Evolutionary conservation across 2,888 invertebrate species (phyloP).

Genomic region (Chloroclystis v-ata): DNA sequence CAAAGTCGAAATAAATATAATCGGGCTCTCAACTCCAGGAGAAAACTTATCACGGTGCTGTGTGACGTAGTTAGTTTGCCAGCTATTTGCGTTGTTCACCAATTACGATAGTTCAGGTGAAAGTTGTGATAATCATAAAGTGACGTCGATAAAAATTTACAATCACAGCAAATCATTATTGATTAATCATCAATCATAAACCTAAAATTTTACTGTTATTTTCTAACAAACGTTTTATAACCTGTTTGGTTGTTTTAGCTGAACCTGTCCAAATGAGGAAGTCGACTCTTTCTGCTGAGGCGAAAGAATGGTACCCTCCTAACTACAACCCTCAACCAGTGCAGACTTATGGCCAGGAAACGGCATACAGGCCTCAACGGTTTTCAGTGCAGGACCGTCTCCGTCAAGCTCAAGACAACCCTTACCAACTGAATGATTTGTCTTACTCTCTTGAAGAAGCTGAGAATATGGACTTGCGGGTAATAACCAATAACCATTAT

Average conservation of each 20-base stretch:
- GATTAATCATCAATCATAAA: too few species aligned
- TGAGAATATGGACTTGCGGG: slow-evolving; percentile 65
- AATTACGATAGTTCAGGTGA: slow-evolving; percentile 63
- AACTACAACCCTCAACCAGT: slow-evolving; percentile 63
- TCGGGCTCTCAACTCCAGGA: slow-evolving; percentile 38
- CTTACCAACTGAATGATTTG: slow-evolving; percentile 66
- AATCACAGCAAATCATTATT: slow-evolving; percentile 33
- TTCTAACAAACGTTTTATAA: slow-evolving; percentile 29
- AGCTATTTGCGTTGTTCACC: slow-evolving; percentile 52
- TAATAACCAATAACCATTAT: too few species aligned
- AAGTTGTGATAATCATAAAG: slow-evolving; percentile 70
- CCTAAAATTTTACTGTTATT: slow-evolving; percentile 50
- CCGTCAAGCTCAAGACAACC: slow-evolving; percentile 66
- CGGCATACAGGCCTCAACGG: slow-evolving; percentile 55
- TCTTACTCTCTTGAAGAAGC: slow-evolving; percentile 64
- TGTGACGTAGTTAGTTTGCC: slow-evolving; percentile 49
- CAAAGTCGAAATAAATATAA: slow-evolving; percentile 18
- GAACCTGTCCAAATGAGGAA: too few species aligned
- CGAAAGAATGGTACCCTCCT: slow-evolving; percentile 80
- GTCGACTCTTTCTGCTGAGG: slow-evolving; percentile 76
- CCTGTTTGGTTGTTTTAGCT: slow-evolving; percentile 33
- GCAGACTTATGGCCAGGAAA: slow-evolving; percentile 50
- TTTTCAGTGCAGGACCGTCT: slow-evolving; percentile 70
- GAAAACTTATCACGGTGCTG: slow-evolving; percentile 30
- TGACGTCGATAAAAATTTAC: slow-evolving; percentile 65